These are phyloP conservation scores for Suncus etruscus DNA, from an alignment of 2,113 vertebrate genomes.

Conservation along the genomic window DNA sequence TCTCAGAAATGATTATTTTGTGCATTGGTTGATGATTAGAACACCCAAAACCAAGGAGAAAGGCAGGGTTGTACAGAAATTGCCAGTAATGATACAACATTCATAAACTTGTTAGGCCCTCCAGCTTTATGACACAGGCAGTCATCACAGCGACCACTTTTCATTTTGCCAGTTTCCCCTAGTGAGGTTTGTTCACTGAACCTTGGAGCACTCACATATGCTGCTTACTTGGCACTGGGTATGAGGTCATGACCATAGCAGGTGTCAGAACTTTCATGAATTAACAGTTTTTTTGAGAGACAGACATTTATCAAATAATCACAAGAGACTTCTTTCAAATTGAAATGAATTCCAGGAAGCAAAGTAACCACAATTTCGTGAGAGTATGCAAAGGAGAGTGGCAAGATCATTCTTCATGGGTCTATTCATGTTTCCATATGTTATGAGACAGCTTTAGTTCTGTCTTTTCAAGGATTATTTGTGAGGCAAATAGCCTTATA, in stretches of 20 bases:
- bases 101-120: too few species aligned
- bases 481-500: background rate
- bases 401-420: background rate
- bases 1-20: constrained; percentile 76
- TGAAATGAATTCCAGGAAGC: background rate
- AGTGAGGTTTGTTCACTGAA: background rate
- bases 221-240: background rate
- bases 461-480: background rate
- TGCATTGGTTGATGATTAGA: constrained; percentile 66
- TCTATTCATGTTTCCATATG: background rate
- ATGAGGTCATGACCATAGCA: background rate
- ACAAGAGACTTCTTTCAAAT: constrained; percentile 14
- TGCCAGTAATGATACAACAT: constrained; percentile 57
- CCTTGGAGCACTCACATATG: background rate
- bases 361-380: constrained; percentile 15
- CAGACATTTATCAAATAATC: background rate
- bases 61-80: constrained; percentile 2
- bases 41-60: constrained; percentile 7
- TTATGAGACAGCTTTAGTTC: background rate
- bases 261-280: background rate
- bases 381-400: background rate
- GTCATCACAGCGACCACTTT: constrained; percentile 53
- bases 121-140: constrained; percentile 47
- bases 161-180: constrained; percentile 12
- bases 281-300: constrained; percentile 30